These are phyloP conservation scores for Opisthocomus hoazin DNA, from an alignment of 2,113 vertebrate genomes.

Conservation along the genomic window DNA sequence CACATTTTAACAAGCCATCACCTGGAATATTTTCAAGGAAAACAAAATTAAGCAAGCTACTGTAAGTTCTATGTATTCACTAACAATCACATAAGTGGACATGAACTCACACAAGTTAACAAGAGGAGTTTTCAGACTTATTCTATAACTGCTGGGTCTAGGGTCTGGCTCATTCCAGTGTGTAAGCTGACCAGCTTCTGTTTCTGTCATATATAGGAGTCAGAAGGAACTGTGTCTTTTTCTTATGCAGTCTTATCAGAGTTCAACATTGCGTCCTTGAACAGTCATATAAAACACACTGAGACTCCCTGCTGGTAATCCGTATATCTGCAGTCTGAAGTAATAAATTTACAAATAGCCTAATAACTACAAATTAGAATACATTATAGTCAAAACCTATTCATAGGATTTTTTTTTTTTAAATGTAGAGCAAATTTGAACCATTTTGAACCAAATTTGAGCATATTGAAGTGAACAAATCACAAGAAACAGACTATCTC, in stretches of 20 bases:
- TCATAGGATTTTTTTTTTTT: neutral
- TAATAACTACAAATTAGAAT: neutral
- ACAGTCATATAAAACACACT: neutral
- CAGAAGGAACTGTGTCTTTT: neutral
- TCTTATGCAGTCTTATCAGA: neutral
- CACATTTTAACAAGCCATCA: neutral
- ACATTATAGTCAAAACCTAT: neutral
- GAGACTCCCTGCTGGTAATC: slow-evolving; percentile 61
- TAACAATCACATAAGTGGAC: neutral
- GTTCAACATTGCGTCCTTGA: neutral
- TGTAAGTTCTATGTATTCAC: neutral
- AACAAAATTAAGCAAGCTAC: neutral
- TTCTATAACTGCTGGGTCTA: neutral
- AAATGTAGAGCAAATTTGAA: neutral
- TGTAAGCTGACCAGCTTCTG: neutral
- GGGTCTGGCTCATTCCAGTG: neutral
- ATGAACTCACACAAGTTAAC: neutral
- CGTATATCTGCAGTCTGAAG: neutral
- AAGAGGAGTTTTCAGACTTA: neutral
- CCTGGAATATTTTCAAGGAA: neutral
- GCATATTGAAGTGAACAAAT: neutral
- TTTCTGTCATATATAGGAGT: neutral
- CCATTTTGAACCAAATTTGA: no score
- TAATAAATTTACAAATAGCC: neutral
- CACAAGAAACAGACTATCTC: neutral